These are phyloP conservation scores for Temnopleurus reevesii DNA, from an alignment of 53 echinoderm and acorn worm genomes.

Conservation along the genomic window DNA sequence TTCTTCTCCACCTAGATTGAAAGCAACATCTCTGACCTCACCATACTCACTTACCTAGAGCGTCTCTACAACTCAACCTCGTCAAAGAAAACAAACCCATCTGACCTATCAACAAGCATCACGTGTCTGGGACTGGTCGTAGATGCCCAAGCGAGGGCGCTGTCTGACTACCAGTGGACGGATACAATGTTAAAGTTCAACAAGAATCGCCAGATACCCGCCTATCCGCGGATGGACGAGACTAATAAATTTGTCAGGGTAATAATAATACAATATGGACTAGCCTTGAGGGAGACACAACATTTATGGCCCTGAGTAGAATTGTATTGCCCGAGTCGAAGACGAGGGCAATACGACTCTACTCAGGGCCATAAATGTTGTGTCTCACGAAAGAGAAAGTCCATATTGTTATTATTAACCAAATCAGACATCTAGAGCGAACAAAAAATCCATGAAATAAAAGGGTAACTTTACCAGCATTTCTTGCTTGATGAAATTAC, in stretches of 20 bases:
- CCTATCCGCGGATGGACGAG: slow-evolving; percentile 26
- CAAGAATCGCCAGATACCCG: neutral
- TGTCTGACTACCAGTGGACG: neutral
- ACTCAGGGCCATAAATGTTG: too few relatives aligned
- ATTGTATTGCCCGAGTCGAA: too few relatives aligned
- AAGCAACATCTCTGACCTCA: neutral
- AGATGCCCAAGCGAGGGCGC: slow-evolving; percentile 52
- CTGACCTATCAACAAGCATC: slow-evolving; percentile 80
- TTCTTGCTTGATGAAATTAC: too few relatives aligned
- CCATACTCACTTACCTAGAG: slow-evolving; percentile 19
- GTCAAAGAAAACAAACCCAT: slow-evolving; percentile 67
- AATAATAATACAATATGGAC: too few relatives aligned
- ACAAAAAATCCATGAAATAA: too few relatives aligned
- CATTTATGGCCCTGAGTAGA: too few relatives aligned
- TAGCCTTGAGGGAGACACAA: too few relatives aligned
- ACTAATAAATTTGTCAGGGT: slow-evolving; percentile 58
- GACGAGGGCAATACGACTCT: too few relatives aligned
- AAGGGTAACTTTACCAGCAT: too few relatives aligned
- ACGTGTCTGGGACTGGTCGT: slow-evolving; percentile 64
- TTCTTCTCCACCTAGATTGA: neutral
- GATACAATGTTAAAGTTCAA: slow-evolving; percentile 9
- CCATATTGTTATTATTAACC: too few relatives aligned
- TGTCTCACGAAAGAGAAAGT: too few relatives aligned
- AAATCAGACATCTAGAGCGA: too few relatives aligned
- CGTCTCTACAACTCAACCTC: slow-evolving; percentile 46